Base-by-base conservation (phyloP, 2,797 vertebrate genomes). In the Neomorphus geoffroyi region DNA sequence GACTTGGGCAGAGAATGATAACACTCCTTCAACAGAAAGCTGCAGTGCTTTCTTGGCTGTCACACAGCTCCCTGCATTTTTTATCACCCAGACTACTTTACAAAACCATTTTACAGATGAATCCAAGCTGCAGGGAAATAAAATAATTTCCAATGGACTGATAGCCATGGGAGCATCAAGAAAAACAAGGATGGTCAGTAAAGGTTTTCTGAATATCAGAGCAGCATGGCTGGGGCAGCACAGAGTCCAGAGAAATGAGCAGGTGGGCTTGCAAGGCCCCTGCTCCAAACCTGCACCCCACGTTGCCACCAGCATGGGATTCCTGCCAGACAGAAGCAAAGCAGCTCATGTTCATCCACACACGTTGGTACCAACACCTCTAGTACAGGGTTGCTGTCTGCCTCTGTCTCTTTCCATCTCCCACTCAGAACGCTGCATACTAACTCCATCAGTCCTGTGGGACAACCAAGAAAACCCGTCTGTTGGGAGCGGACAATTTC, bases 201-300 rank as follows among this genome's bases (percentile, higher is more conserved):
- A 26, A 35, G 8, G 4, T 14, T 84, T 82, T 22, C 43, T 18
- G 35, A 3, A 13, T 4, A 11, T 48, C 37, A 18, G 27, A 11
- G 10, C 35, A 74, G 51, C 28, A 8, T 0, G 5, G 71, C 21
- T 45, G 23, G 12, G 13, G n/a, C 72, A 51, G n/a, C 7, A 30
- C 0, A 0, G 33, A 57, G 17, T 2, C 8, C 3, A 8, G 30
- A 1, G 2, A n/a, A 82, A 15, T 2, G 30, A 57, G 45, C 26
- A 53, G 19, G 23, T 3, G 6, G 18, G 37, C 19, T 32, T 57
- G 24, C 61, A 70, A n/a, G 26, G 22, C 7, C 7, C 37, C 13
- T 48, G 18, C 48, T 57, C 61, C 66, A 46, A 39, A n/a, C 8
- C 33, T 35, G 10, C 9, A 1, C 15, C 37, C 64, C 13, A 6